These are phyloP conservation scores for Rattus rattus DNA, from an alignment of 2,113 vertebrate species.

Conservation along the genomic window DNA sequence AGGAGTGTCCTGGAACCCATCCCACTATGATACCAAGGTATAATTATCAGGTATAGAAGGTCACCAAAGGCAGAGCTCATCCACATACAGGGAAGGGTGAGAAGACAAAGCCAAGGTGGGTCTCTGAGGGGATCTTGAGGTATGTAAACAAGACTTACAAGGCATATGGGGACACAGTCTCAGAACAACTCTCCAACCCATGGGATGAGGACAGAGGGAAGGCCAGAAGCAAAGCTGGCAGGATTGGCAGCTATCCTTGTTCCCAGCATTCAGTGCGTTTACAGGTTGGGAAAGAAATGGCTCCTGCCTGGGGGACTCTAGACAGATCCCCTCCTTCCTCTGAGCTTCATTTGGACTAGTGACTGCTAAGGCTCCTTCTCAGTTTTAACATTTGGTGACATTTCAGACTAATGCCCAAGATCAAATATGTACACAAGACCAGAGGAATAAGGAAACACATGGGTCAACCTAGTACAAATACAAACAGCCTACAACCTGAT, in stretches of 20 bases:
- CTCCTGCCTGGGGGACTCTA: not conserved
- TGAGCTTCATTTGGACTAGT: not conserved
- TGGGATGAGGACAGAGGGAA: not conserved
- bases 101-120: not conserved
- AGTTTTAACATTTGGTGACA: constrained; percentile 41
- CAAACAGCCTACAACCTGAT: not conserved
- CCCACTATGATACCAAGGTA: not conserved
- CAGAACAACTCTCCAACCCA: not conserved
- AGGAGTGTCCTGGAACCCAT: not conserved
- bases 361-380: not conserved
- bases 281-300: fast-evolving
- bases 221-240: not conserved
- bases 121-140: not conserved
- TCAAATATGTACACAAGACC: constrained; percentile 68
- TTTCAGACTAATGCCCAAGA: constrained; percentile 61
- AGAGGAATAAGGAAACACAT: constrained; percentile 18
- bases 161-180: not conserved
- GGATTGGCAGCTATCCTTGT: fast-evolving
- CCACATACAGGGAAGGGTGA: not conserved
- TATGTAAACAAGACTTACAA: not conserved
- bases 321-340: not conserved
- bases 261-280: not conserved
- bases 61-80: not conserved
- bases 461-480: constrained; percentile 42
- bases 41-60: not conserved